Base-by-base conservation (phyloP, 2,888 invertebrate genomes). In the Trilocha varians region DNA sequence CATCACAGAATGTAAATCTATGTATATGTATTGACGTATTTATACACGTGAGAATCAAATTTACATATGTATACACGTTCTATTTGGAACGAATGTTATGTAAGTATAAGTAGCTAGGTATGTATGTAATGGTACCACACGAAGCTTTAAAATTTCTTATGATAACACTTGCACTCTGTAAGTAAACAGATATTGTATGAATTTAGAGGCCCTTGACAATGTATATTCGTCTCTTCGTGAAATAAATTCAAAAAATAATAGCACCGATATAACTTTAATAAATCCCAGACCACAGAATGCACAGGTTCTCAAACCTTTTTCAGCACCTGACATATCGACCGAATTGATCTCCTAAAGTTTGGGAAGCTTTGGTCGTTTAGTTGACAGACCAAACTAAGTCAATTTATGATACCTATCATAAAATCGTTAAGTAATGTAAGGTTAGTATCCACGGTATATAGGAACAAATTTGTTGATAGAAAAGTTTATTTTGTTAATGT, bases 111-210 rank as follows among this genome's bases (percentile, higher is more conserved):
- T 78, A 82, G 80, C 66, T 82, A 83, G 83, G 76, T 59, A 71
- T 66, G 78, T 78, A 79, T 77, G 64, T 73, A 70, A 78, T 70
- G 59, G 75, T 85, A 84, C 83, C 85, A 85, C 85, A 79, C 74
- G 74, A 84, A 85, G 85, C 85, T 85, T 85, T 85, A 85, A 85
- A 76, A 84, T 78, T 80, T 84, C 85, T 85, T 85, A 85, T 85
- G 85, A 85, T 74, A 78, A 80, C 83, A 80, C 79, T 80, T 74
- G 83, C 85, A 85, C 85, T 74, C 61, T 70, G 62, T 78, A 77
- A 72, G 71, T 72, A 72, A 71, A 71, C 76, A 62, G 62, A 57
- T 57, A 25, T 59, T 45, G 25, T 43, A 34, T 13, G 33, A 16
- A 13, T 34, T 16, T 18, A 17, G 33, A 39, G 32, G 34, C 39